phyloP scores from a whole-genome alignment of 2,113 vertebrate genomes.

The Psammodynastes pulverulentus region DNA sequence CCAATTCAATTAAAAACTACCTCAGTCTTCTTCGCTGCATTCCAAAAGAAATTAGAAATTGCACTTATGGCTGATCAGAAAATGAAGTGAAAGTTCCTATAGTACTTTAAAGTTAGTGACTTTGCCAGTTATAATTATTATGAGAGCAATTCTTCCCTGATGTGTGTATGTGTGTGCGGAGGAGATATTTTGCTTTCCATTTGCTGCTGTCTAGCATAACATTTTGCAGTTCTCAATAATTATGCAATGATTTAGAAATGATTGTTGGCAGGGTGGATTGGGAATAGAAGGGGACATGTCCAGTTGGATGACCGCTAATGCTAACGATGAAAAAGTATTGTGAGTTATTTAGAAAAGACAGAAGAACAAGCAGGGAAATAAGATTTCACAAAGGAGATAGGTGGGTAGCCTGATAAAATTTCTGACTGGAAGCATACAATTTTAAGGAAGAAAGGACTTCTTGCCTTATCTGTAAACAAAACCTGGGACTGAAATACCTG shows the following conservation, averaged over 20 bases:
- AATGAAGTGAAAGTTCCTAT: background rate
- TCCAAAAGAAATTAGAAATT: background rate
- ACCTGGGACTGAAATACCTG: background rate
- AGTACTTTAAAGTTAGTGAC: background rate
- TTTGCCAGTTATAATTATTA: background rate
- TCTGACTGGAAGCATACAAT: background rate
- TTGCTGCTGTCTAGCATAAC: background rate
- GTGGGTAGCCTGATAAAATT: background rate
- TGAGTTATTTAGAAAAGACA: background rate
- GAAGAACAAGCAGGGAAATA: background rate
- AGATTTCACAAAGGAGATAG: background rate
- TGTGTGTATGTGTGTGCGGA: background rate
- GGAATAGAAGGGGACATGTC: background rate
- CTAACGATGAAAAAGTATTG: background rate
- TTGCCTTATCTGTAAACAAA: background rate
- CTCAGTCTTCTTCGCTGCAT: background rate
- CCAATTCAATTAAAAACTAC: background rate
- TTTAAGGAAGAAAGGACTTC: background rate
- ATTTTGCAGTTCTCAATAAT: background rate
- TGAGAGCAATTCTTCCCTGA: background rate
- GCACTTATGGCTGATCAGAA: slow-evolving; percentile 31
- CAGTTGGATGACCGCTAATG: background rate
- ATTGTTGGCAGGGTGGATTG: background rate
- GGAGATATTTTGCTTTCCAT: background rate
- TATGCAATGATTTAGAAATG: background rate